Evolutionary conservation across 1,140 invertebrate species (phyloP).

Genomic region (Schmidtea mediterranea): DNA sequence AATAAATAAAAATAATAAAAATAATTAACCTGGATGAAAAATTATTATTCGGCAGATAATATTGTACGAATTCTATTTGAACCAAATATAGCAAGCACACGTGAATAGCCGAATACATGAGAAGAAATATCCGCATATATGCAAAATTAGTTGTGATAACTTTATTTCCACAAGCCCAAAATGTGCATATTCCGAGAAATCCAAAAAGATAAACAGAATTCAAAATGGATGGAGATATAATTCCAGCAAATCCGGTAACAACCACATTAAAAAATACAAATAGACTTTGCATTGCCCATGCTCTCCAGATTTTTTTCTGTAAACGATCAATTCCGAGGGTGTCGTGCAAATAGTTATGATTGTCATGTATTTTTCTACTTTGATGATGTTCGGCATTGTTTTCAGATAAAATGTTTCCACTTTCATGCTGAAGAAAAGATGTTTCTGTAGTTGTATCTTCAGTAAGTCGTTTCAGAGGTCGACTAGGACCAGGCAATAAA

Average conservation of each 20-base stretch:
- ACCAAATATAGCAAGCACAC: conserved; percentile 49
- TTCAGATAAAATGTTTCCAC: no score
- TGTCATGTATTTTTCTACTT: no score
- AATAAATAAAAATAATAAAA: not conserved
- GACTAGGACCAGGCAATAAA: no score
- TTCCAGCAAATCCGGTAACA: conserved; percentile 24
- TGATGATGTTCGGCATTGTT: no score
- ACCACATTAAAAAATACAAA: not conserved
- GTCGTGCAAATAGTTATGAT: no score
- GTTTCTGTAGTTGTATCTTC: no score
- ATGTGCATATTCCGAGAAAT: conserved; percentile 54
- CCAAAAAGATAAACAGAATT: conserved; percentile 54
- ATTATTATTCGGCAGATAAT: conserved; percentile 31
- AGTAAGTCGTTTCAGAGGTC: no score
- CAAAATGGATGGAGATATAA: conserved; percentile 38
- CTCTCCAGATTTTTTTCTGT: conserved; percentile 1
- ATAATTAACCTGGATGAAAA: conserved; percentile 31
- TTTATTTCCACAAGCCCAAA: conserved; percentile 47
- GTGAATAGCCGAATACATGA: conserved; percentile 46
- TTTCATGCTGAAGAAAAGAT: no score
- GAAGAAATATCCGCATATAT: conserved; percentile 27
- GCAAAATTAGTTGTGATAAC: conserved; percentile 40
- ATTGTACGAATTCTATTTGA: conserved; percentile 54
- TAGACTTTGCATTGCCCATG: conserved; percentile 1
- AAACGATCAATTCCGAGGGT: no score